Conservation (phyloP, 2,797 vertebrate genomes). For the Megalops cyprinoides region DNA sequence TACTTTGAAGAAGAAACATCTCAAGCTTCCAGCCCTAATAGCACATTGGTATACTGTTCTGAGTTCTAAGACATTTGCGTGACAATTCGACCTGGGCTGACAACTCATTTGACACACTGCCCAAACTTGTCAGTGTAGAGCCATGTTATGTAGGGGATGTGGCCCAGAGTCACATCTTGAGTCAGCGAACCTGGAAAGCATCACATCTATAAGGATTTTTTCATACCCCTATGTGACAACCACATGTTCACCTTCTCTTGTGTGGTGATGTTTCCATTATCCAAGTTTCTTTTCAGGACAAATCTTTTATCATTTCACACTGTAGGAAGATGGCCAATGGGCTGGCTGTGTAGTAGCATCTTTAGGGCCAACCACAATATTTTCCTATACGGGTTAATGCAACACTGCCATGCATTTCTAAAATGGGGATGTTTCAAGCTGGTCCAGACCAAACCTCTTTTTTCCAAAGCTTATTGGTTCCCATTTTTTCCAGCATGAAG, state of each 20-base stretch:
- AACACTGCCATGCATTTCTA: constrained; percentile 62
- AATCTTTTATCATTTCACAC: constrained; percentile 60
- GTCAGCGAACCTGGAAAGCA: too few species aligned
- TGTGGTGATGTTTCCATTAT: constrained; percentile 61
- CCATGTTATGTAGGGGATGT: too few species aligned
- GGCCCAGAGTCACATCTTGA: too few species aligned
- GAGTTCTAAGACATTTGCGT: too few species aligned
- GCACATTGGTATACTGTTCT: too few species aligned
- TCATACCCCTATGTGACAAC: too few species aligned
- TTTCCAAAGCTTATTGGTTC: constrained; percentile 63
- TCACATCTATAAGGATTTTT: too few species aligned
- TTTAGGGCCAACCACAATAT: constrained; percentile 58
- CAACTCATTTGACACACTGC: too few species aligned
- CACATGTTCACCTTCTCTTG: constrained; percentile 17
- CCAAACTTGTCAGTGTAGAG: too few species aligned
- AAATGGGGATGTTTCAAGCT: constrained; percentile 69
- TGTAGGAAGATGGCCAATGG: constrained; percentile 37
- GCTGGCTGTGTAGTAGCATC: constrained; percentile 51
- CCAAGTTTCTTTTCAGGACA: constrained; percentile 51
- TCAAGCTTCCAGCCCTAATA: too few species aligned
- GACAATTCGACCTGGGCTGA: too few species aligned
- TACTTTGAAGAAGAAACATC: too few species aligned
- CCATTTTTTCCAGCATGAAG: constrained; percentile 69
- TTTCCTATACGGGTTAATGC: constrained; percentile 53
- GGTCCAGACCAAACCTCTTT: constrained; percentile 65